Base-by-base conservation (phyloP, 2,113 vertebrate species). In the Pterocles gutturalis region DNA sequence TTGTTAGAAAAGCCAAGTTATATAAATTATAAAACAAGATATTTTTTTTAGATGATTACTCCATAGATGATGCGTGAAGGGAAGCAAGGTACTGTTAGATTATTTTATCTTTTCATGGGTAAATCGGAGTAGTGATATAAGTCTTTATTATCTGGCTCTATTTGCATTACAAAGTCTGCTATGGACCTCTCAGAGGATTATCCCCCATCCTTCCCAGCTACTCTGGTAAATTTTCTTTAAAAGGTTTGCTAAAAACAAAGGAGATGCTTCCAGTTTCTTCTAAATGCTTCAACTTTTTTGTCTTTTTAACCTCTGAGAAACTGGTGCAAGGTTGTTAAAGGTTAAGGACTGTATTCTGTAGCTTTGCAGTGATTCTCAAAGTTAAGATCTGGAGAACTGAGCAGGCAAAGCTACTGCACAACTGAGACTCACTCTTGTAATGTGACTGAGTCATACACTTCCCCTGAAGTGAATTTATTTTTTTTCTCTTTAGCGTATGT, bases 51-150 rank as follows among this genome's bases (percentile, higher is more conserved):
- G 79, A 69, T 82, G 65, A 51, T 94, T 94, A 64, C 36, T 89
- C 33, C 73, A 78, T 55, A 91, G 69, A 43, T 87, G 57, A 28
- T 93, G 61, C 31, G 2, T 79, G 92, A 94, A 72, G 89, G 90
- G 48, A 89, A 94, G 54, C 34, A 60, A 90, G 82, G 73, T 87
- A 87, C 90, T 95, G 77, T 75, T 91, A 81, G 81, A 70, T 36
- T 75, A 24, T n/a, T 83, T 83, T 53, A 13, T 11, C 82, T 71
- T 89, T 49, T 49, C 14, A 29, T 60, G 43, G 46, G 20, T 91
- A 64, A 94, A 89, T 89, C 34, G 75, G 67, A 80, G 53, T 38
- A 91, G 75, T 85, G 70, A 48, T 87, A 7, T 25, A 7, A 48
- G 6, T 73, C 46, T 88, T 58, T 60, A 16, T 78, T 58, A 65